These are phyloP conservation scores for Phocides pigmalion DNA, from an alignment of 1,140 invertebrate genomes.

Conservation along the genomic window DNA sequence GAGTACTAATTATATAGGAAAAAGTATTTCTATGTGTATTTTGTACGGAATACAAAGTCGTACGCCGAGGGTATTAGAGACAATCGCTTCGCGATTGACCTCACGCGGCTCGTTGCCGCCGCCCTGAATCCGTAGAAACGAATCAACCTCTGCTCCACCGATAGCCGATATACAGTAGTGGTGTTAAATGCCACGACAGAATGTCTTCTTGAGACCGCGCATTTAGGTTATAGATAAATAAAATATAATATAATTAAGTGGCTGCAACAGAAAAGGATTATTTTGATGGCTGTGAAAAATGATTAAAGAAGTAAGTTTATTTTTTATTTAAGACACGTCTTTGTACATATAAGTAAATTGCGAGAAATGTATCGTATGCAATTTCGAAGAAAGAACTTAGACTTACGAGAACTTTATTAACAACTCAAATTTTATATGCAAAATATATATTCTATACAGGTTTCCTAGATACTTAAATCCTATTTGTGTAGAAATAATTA, in stretches of 20 bases:
- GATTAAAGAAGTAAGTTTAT: too few relatives aligned
- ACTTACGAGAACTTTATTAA: too few relatives aligned
- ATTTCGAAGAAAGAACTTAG: too few relatives aligned
- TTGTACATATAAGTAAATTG: too few relatives aligned
- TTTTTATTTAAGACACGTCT: too few relatives aligned
- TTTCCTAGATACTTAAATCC: too few relatives aligned
- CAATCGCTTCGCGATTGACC: conserved; percentile 30
- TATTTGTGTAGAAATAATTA: not conserved
- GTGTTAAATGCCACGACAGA: conserved; percentile 11
- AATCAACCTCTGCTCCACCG: conserved; percentile 22
- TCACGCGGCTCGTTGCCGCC: conserved; percentile 4
- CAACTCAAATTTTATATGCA: too few relatives aligned
- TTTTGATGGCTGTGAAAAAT: too few relatives aligned
- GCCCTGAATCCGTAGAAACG: conserved; percentile 38
- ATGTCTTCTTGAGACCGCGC: not conserved
- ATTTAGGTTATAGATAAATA: not conserved
- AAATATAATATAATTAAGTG: not conserved
- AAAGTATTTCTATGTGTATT: too few relatives aligned
- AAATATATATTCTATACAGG: too few relatives aligned
- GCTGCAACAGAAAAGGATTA: not conserved
- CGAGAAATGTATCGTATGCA: too few relatives aligned
- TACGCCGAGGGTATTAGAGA: conserved; percentile 9
- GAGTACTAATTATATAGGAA: too few relatives aligned
- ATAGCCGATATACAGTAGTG: conserved; percentile 10
- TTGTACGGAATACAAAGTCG: not conserved